A percentile compares a stretch with the other conserved stretches of the same genome.
Evolutionary conservation across 2,113 vertebrate species (phyloP).

Genomic region (Electrona antarctica): DNA sequence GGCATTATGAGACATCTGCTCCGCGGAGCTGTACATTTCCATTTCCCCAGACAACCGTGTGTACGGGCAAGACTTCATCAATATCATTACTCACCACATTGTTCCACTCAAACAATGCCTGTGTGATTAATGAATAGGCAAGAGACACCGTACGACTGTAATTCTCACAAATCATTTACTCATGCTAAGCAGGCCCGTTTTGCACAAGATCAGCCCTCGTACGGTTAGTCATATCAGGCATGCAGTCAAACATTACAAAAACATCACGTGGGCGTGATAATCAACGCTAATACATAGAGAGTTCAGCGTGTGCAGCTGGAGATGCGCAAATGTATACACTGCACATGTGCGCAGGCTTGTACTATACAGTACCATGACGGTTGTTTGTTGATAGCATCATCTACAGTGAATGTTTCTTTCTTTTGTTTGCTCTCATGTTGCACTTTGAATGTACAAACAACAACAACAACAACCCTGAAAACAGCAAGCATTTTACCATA

Average conservation of each 20-base stretch:
- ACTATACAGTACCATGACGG: not conserved
- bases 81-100: constrained; percentile 74
- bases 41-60: constrained; percentile 69
- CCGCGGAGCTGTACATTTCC: constrained; percentile 64
- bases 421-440: constrained; percentile 33
- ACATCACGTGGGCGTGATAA: constrained; percentile 62
- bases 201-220: constrained; percentile 56
- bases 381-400: constrained; percentile 58
- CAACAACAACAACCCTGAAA: not conserved
- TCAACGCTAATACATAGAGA: constrained; percentile 60
- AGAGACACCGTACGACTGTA: constrained; percentile 67
- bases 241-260: constrained; percentile 45
- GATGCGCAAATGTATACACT: constrained; percentile 22
- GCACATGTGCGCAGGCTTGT: constrained; percentile 4
- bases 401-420: constrained; percentile 35
- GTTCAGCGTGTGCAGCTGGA: constrained; percentile 31
- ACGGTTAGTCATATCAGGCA: constrained; percentile 62
- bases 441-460: constrained; percentile 43
- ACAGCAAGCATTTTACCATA: constrained; percentile 31
- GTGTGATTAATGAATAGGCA: constrained; percentile 74
- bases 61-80: constrained; percentile 66
- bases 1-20: constrained; percentile 74
- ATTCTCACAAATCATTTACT: constrained; percentile 75
- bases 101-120: constrained; percentile 67
- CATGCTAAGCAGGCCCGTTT: constrained; percentile 61